Evolutionary conservation across 2,113 vertebrate species (phyloP).

Genomic region (Tor tambroides): DNA sequence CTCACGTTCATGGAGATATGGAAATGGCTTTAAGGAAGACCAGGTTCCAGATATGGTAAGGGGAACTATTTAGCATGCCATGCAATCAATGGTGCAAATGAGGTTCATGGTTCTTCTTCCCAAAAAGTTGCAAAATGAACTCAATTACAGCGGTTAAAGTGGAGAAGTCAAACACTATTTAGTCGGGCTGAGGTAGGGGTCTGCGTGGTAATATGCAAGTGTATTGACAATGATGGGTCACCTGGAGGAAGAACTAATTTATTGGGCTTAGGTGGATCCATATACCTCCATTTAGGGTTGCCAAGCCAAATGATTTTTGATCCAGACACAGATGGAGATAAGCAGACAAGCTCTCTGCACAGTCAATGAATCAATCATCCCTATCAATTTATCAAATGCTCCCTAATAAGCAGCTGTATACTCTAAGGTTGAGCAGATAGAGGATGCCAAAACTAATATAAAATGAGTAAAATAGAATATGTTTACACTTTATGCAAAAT

Average conservation of each 20-base stretch:
- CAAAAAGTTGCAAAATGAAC: slow-evolving; percentile 61
- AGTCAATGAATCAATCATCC: slow-evolving; percentile 51
- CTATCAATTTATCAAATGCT: slow-evolving; percentile 39
- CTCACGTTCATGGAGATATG: not conserved
- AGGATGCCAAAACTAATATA: not conserved
- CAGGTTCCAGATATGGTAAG: slow-evolving; percentile 1
- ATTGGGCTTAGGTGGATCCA: slow-evolving; percentile 58
- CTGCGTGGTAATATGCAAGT: slow-evolving; percentile 44
- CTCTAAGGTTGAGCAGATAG: not conserved
- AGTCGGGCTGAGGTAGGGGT: slow-evolving; percentile 23
- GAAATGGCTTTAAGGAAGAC: slow-evolving; percentile 12
- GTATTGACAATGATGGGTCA: slow-evolving; percentile 53
- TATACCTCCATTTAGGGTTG: slow-evolving; percentile 50
- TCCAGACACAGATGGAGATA: slow-evolving; percentile 45
- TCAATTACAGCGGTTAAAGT: slow-evolving; percentile 54
- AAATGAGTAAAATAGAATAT: not conserved
- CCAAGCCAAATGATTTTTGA: slow-evolving; percentile 60
- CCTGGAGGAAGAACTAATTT: slow-evolving; percentile 53
- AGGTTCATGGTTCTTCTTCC: slow-evolving; percentile 60
- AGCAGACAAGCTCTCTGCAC: slow-evolving; percentile 37
- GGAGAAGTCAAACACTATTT: slow-evolving; percentile 65
- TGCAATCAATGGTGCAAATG: slow-evolving; percentile 62
- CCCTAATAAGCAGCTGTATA: slow-evolving; percentile 32
- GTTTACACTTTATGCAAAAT: not conserved
- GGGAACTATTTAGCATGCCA: slow-evolving; percentile 22